Base-by-base conservation (phyloP, 2,888 invertebrate genomes). In the Orthosia gothica region DNA sequence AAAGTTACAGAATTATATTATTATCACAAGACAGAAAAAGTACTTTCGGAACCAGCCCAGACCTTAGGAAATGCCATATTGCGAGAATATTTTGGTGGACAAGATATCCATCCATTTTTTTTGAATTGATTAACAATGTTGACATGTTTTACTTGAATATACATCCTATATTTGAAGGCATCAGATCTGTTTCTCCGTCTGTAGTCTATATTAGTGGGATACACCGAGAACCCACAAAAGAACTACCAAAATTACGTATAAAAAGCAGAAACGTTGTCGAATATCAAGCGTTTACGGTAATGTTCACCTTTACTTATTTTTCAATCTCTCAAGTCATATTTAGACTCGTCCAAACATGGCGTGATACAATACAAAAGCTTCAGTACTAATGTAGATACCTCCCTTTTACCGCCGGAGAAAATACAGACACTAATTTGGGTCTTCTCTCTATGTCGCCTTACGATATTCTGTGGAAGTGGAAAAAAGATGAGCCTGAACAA, bases 401-500 rank as follows among this genome's bases (percentile, higher is more conserved):
- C 91, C 54, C 63, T 81, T 12, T 77, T 95, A n/a, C 88, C 90
- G 1, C 71, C 84, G 45, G 85, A 91, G 40, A 91, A 81, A 71
- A 85, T 93, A 20, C 84, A 90, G 79, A 83, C 86, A n/a, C 81
- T 95, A 7, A 65, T 92, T 3, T 87, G 88, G 3, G 92, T 89
- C 0, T 92, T 95, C 55, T 91, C 92, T 0, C 76, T 89, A 67
- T 75, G n/a, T n/a, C 94, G 9, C 90, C 91, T 0, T 94, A 92
- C 64, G 88, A 94, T 70, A 85, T 95, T 15, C 70, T 95, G 16
- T 93, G 92, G 91, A 94, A 94, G 78, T 94, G 92, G 90, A 91
- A 93, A 76, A 79, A 81, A 40, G 91, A 93, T 54, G 88, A 89
- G 45, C 52, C 94, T n/a, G n/a, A n/a, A 13, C 89, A 90, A 45